These are phyloP conservation scores for Patiria pectinifera DNA, from an alignment of 53 echinoderm and acorn worm species.

Conservation along the genomic window DNA sequence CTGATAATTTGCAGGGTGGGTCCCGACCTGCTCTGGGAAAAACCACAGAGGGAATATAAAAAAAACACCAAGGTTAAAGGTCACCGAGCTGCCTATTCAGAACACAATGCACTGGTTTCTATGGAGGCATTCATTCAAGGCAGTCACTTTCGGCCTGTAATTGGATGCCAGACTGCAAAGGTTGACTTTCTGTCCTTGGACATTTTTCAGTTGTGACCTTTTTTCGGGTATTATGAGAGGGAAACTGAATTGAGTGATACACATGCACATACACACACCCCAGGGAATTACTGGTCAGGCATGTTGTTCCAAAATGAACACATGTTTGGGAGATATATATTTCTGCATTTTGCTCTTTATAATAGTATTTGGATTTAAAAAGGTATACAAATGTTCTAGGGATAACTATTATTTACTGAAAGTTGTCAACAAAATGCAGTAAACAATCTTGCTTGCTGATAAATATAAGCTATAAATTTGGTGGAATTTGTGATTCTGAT, in stretches of 20 bases:
- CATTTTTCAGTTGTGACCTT: not conserved
- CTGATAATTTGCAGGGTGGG: slow-evolving; percentile 13
- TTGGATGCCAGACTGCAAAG: not conserved
- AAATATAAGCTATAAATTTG: too few species aligned
- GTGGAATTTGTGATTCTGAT: too few species aligned
- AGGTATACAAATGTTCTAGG: too few species aligned
- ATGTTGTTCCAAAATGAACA: not conserved
- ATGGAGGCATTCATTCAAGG: not conserved
- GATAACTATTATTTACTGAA: too few species aligned
- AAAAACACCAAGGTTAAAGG: slow-evolving; percentile 26
- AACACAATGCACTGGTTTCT: not conserved
- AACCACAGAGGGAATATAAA: not conserved
- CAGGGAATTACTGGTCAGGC: not conserved
- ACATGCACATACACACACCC: not conserved
- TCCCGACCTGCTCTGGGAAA: slow-evolving; percentile 12
- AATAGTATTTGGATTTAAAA: too few species aligned
- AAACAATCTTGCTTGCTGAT: too few species aligned
- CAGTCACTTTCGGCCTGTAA: not conserved
- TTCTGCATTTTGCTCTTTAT: not conserved
- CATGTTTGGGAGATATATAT: not conserved
- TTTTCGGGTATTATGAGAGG: not conserved
- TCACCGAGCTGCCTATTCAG: slow-evolving; percentile 22
- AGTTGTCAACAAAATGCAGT: too few species aligned
- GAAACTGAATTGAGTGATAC: not conserved
- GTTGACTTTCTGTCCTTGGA: not conserved